Evolutionary conservation across 37 sponge, comb jelly and placozoan species (phyloP).

Genomic region (Ephydatia muelleri): DNA sequence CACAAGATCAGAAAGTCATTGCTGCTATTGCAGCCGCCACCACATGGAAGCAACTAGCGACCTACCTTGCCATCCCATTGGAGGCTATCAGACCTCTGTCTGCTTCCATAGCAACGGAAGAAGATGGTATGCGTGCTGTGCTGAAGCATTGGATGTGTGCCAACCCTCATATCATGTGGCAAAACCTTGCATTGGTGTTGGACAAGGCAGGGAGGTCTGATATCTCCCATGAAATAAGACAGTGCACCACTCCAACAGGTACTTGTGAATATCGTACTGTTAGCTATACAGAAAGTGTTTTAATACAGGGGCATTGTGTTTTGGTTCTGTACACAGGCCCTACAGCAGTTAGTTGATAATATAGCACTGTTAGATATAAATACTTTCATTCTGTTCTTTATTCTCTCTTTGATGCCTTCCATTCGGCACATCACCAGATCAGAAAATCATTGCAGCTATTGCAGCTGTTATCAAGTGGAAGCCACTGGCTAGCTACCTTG

Average conservation of each 20-base stretch:
- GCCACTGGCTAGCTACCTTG: neutral
- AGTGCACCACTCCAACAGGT: too few relatives aligned
- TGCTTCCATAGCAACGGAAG: neutral
- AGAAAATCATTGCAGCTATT: neutral
- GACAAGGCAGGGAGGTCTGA: neutral
- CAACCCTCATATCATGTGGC: neutral
- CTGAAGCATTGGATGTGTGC: neutral
- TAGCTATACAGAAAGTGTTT: too few relatives aligned
- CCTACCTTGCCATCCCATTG: neutral
- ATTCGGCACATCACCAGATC: neutral
- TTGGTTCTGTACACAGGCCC: too few relatives aligned
- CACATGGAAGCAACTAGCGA: neutral
- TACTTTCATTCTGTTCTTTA: too few relatives aligned
- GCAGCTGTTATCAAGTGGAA: neutral
- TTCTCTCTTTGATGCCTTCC: neutral
- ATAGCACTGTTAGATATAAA: too few relatives aligned
- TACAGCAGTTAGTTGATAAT: too few relatives aligned
- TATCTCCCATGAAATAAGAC: neutral
- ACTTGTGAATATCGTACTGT: too few relatives aligned
- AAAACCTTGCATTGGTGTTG: neutral
- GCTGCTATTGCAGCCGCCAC: neutral
- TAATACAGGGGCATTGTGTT: too few relatives aligned
- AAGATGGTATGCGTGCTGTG: neutral
- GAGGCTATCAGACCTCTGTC: too few relatives aligned
- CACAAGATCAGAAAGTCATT: neutral